phyloP scores from a whole-genome alignment of 92 coral and sea anemone genomes.

The Hydrozoanthus gracilis region DNA sequence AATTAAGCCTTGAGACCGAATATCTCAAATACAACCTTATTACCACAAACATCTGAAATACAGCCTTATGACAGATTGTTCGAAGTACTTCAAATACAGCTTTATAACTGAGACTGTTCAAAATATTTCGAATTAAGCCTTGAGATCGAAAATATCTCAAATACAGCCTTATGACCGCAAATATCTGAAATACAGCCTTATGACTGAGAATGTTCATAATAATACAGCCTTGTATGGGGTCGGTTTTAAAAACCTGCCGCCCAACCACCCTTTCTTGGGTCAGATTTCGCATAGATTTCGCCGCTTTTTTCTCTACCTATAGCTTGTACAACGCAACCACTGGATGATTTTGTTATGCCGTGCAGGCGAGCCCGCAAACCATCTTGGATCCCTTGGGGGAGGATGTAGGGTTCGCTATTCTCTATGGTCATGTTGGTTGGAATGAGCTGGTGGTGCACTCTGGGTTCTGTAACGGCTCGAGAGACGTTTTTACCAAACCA shows the following conservation, averaged over 20 bases:
- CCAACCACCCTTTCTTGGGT: constrained; percentile 89
- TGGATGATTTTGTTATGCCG: constrained; percentile 42
- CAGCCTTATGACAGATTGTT: no score
- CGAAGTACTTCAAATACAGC: no score
- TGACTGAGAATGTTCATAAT: no score
- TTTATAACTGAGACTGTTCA: no score
- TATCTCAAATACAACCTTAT: no score
- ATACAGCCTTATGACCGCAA: no score
- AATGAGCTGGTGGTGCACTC: constrained; percentile 82
- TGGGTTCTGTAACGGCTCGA: constrained; percentile 73
- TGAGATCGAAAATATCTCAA: no score
- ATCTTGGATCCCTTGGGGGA: constrained; percentile 57
- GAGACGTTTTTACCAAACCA: constrained; percentile 84
- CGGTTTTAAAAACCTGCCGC: constrained; percentile 68
- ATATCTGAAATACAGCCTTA: no score
- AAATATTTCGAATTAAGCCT: no score
- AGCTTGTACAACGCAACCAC: constrained; percentile 81
- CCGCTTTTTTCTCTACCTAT: constrained; percentile 63
- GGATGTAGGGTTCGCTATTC: constrained; percentile 56
- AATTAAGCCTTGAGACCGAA: no score
- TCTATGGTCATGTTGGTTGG: constrained; percentile 74
- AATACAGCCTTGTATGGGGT: background rate
- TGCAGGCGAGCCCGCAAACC: constrained; percentile 79
- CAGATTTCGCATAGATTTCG: constrained; percentile 79
- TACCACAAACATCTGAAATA: no score